Base-by-base conservation (phyloP, 2,113 vertebrate species). In the Gallinago undulata region DNA sequence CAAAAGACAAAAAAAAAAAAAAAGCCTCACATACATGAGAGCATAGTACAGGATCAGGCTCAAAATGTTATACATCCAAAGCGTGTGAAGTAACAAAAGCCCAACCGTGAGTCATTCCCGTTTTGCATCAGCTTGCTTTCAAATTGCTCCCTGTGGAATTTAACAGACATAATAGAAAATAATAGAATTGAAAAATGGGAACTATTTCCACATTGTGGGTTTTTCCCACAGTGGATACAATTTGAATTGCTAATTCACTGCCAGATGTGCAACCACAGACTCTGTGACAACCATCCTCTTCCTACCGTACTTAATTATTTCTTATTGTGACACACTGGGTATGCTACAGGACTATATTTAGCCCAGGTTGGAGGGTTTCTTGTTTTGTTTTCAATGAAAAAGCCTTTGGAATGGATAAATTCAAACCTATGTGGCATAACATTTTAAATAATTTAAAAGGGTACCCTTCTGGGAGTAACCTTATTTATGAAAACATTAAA, bases 131-230 rank as follows among this genome's bases (percentile, higher is more conserved):
- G 51, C 60, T 50, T 82, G 86, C 82, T 95, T 94, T 90, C 91
- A 76, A 37, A 87, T 66, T 90, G 47, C 64, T 95, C 92, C 79
- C 94, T 19, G 18, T 75, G 82, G 87, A 97, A 80, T 74, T 60
- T 70, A 94, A 76, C 57, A 89, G 89, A 87, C 81, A 84, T 89
- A 89, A 88, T 72, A 95, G 93, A 79, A 93, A 96, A 85, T 87
- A 94, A 92, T 50, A 78, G 85, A 95, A 57, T n/a, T 74, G 80
- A 77, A 84, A 77, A 92, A 89, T 2, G 48, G 66, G 57, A 83
- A 53, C 39, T 35, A 60, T 90, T 73, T 25, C 28, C 60, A 95
- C 51, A 48, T 3, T 39, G 48, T 76, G 43, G 70, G 45, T 57
- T 94, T 85, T 93, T 95, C 90, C 93, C 94, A 93, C 39, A 84